A percentile compares a stretch with the other conserved stretches of the same genome.
phyloP scores from a whole-genome alignment of 1,140 invertebrate genomes.

The Drosophila malerkotliana region DNA sequence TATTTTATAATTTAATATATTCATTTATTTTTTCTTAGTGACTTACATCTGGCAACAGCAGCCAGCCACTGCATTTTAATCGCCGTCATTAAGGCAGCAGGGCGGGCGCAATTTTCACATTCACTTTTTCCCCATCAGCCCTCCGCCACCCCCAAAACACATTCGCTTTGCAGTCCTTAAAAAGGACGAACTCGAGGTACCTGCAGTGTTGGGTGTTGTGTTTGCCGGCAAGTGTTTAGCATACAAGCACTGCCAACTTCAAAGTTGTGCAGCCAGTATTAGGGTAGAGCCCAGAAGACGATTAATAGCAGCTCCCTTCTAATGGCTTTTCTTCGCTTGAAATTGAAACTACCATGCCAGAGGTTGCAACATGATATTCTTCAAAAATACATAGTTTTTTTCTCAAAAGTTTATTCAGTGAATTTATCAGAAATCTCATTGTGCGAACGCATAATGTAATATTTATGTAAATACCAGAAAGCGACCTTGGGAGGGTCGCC shows the following conservation, averaged over 20 bases:
- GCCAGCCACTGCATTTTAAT: constrained; percentile 68
- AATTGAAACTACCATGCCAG: background rate
- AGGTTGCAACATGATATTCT: background rate
- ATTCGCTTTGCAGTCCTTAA: constrained; percentile 24
- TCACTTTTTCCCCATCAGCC: constrained; percentile 11
- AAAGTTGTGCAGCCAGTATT: constrained; percentile 20
- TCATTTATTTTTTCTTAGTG: constrained; percentile 15
- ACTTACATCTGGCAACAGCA: constrained; percentile 27
- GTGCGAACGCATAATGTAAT: background rate
- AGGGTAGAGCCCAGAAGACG: background rate
- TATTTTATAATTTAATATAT: background rate
- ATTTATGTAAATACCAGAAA: background rate
- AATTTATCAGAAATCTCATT: background rate
- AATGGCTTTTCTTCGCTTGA: background rate
- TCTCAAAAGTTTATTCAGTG: background rate
- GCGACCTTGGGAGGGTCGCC: constrained; percentile 21
- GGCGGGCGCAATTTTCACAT: constrained; percentile 63
- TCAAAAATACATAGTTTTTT: background rate
- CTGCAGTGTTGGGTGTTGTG: background rate
- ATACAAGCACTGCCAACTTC: constrained; percentile 28
- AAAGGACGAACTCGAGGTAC: constrained; percentile 5
- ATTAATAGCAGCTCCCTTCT: background rate
- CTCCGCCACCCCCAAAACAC: background rate
- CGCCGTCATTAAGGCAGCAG: constrained; percentile 70
- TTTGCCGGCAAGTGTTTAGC: constrained; percentile 26